Evolutionary conservation across 2,797 vertebrate genomes (phyloP).

Genomic region (Thripadectes ignobilis): DNA sequence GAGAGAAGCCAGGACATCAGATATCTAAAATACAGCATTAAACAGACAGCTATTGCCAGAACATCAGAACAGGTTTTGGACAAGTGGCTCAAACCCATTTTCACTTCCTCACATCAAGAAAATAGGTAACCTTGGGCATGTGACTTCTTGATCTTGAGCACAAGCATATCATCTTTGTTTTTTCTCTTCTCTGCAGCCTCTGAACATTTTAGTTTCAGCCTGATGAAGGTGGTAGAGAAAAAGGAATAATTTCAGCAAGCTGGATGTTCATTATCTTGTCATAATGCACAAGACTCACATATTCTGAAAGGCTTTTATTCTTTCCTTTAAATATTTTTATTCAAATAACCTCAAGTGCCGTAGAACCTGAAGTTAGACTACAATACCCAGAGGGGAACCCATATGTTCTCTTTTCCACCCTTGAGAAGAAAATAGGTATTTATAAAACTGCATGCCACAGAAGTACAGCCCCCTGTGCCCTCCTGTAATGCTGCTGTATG

Average conservation of each 20-base stretch:
- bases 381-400: conserved; percentile 30
- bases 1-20: background rate
- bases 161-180: background rate
- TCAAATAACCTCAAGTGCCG: conserved; percentile 25
- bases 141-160: background rate
- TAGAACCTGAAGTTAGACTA: conserved; percentile 35
- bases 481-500: background rate
- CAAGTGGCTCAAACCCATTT: background rate
- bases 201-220: conserved; percentile 41
- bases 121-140: background rate
- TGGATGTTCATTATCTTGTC: conserved; percentile 68
- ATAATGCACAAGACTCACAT: conserved; percentile 33
- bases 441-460: background rate
- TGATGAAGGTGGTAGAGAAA: conserved; percentile 35
- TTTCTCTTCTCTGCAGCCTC: background rate
- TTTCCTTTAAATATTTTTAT: conserved; percentile 63
- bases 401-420: conserved; percentile 11
- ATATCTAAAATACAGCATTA: background rate
- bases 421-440: conserved; percentile 28
- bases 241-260: conserved; percentile 37
- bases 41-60: background rate
- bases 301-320: conserved; percentile 57
- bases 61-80: background rate
- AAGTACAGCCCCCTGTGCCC: background rate
- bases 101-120: background rate